Conservation (phyloP, 2,113 vertebrate genomes). For the Mus spicilegus region DNA sequence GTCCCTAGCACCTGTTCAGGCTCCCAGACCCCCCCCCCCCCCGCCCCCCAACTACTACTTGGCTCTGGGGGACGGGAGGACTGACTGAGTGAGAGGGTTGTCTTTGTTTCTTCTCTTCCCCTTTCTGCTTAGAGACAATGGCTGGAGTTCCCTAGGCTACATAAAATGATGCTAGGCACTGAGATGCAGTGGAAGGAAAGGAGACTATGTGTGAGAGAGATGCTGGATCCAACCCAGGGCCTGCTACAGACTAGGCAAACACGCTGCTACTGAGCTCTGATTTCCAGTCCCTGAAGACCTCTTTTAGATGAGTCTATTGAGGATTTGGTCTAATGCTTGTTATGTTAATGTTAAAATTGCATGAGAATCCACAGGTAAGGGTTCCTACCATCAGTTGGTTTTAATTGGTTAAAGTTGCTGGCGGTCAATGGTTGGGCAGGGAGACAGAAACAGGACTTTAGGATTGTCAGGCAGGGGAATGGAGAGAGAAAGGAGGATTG, state of each 20-base stretch:
- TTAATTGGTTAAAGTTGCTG: too few species aligned
- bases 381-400: too few species aligned
- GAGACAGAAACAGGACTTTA: too few species aligned
- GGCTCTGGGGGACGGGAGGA: not conserved
- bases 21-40: not conserved
- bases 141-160: not conserved
- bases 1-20: not conserved
- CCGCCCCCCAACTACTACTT: not conserved
- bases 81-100: not conserved
- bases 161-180: not conserved
- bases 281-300: not conserved
- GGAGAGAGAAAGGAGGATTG: too few species aligned
- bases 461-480: too few species aligned
- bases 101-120: not conserved
- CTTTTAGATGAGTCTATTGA: conserved; percentile 6
- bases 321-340: too few species aligned
- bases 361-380: too few species aligned
- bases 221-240: not conserved
- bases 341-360: too few species aligned
- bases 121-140: not conserved
- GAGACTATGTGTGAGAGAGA: not conserved
- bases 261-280: not conserved
- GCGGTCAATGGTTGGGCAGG: too few species aligned
- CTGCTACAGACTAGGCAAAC: not conserved
- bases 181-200: not conserved